Evolutionary conservation across 2,797 vertebrate species (phyloP).

Genomic region (Sebastes oblongus): DNA sequence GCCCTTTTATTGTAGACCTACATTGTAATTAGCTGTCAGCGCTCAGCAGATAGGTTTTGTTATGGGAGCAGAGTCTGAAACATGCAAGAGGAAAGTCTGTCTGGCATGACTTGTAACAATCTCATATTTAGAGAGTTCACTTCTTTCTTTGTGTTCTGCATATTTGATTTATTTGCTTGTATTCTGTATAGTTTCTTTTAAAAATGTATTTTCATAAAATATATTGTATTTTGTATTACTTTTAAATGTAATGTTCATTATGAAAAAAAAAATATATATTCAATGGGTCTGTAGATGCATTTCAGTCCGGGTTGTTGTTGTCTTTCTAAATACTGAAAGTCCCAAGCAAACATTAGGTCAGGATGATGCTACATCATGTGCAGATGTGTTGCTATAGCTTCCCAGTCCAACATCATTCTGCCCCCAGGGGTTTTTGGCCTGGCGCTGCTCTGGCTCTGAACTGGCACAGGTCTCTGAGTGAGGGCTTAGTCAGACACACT

Average conservation of each 20-base stretch:
- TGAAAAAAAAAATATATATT: background rate
- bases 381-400: conserved; percentile 1
- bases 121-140: background rate
- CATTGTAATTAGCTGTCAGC: conserved; percentile 72
- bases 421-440: conserved; percentile 26
- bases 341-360: conserved; percentile 7
- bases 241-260: background rate
- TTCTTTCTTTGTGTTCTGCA: background rate
- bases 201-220: background rate
- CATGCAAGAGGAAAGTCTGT: conserved; percentile 17
- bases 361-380: conserved; percentile 21
- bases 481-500: conserved; percentile 50
- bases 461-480: conserved; percentile 44
- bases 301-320: background rate
- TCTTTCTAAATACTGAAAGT: background rate
- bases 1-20: conserved; percentile 55
- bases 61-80: conserved; percentile 33
- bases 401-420: conserved; percentile 26
- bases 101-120: conserved; percentile 4
- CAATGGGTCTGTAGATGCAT: background rate
- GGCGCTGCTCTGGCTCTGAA: conserved; percentile 24
- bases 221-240: no score
- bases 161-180: background rate
- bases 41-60: conserved; percentile 40
- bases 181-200: background rate